Evolutionary conservation across 2,113 vertebrate species (phyloP).

Genomic region (Recurvirostra avosetta): DNA sequence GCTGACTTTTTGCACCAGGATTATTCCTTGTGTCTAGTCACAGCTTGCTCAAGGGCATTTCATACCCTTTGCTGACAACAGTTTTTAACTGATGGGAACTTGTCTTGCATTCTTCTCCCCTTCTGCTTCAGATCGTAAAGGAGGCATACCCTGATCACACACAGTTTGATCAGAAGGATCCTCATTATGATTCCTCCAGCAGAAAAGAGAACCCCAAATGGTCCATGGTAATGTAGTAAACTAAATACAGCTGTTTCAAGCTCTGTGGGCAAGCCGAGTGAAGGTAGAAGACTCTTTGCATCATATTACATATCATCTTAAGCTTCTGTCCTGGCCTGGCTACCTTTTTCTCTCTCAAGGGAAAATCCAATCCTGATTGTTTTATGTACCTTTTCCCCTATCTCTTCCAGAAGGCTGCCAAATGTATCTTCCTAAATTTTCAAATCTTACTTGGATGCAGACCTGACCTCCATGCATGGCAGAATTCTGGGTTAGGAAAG

Average conservation of each 20-base stretch:
- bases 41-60: background rate
- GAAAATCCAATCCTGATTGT: background rate
- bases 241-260: background rate
- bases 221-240: slow-evolving; percentile 84
- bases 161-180: slow-evolving; percentile 91
- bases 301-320: background rate
- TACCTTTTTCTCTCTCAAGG: background rate
- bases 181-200: slow-evolving; percentile 88
- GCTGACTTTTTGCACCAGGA: background rate
- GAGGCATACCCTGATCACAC: slow-evolving; percentile 93
- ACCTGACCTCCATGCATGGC: background rate
- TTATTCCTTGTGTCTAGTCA: background rate
- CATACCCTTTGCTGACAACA: background rate
- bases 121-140: slow-evolving; percentile 84
- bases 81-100: background rate
- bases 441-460: background rate
- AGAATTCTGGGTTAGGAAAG: background rate
- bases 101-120: background rate
- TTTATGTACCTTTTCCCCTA: background rate
- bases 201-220: slow-evolving; percentile 90
- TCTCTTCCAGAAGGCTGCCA: background rate
- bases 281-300: background rate
- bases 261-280: background rate
- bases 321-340: background rate
- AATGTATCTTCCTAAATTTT: background rate